Percentiles rank a stretch among this genome's conserved stretches.
Evolutionary conservation across 2,797 vertebrate species (phyloP).

Genomic region (Knipowitschia caucasica): DNA sequence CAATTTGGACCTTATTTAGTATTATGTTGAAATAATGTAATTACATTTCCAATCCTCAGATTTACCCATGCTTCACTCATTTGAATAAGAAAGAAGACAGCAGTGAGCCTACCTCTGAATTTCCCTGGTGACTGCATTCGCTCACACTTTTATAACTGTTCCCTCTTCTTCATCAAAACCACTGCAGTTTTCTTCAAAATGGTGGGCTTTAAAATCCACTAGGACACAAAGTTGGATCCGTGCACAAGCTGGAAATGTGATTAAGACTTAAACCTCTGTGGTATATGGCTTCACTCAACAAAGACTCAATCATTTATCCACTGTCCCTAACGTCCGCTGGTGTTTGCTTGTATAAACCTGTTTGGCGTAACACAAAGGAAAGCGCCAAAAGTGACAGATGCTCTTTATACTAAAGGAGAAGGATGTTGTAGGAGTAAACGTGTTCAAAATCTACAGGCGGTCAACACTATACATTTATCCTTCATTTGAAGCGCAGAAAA

Average conservation of each 20-base stretch:
- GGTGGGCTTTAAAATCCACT: conserved; percentile 43
- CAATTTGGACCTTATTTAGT: no score
- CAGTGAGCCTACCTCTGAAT: conserved; percentile 5
- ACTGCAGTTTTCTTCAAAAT: conserved; percentile 30
- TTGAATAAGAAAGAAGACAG: conserved; percentile 14
- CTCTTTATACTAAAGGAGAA: conserved; percentile 60
- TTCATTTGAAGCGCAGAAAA: conserved; percentile 34
- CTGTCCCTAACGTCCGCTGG: conserved; percentile 63
- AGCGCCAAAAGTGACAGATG: conserved; percentile 68
- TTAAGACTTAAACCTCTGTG: conserved; percentile 58
- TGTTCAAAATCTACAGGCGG: conserved; percentile 54
- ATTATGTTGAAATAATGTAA: no score
- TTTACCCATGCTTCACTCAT: conserved; percentile 27
- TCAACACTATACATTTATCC: conserved; percentile 27
- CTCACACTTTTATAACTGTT: conserved; percentile 12
- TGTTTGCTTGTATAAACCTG: conserved; percentile 71
- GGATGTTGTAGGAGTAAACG: conserved; percentile 45
- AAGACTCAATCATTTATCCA: conserved; percentile 51
- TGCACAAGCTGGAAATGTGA: conserved; percentile 61
- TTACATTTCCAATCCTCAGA: conserved; percentile 12
- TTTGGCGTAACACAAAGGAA: conserved; percentile 63
- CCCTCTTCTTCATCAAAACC: conserved; percentile 17
- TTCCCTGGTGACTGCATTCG: conserved; percentile 13
- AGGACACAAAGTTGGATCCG: conserved; percentile 51
- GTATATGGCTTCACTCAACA: conserved; percentile 45